phyloP scores from a whole-genome alignment of 2,888 invertebrate genomes.

The Morpho deidamia region DNA sequence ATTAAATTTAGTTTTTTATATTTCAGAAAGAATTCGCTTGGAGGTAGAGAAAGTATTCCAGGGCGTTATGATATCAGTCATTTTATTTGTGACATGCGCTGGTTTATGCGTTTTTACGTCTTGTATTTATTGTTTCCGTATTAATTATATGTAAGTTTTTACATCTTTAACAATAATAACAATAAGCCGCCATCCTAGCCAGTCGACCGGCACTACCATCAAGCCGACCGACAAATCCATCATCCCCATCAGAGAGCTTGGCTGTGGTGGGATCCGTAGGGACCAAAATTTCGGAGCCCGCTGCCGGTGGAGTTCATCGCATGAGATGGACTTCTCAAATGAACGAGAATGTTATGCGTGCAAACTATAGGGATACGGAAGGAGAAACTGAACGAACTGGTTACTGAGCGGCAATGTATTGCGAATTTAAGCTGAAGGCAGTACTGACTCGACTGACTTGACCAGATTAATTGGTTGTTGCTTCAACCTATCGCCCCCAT shows the following conservation, averaged over 20 bases:
- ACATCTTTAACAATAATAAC: not conserved
- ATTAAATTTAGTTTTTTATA: not conserved
- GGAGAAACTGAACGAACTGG: too few species aligned
- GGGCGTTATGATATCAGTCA: constrained; percentile 44
- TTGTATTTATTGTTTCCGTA: constrained; percentile 54
- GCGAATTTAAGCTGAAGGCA: too few species aligned
- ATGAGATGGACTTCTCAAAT: too few species aligned
- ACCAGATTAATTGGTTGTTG: too few species aligned
- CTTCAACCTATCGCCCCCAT: too few species aligned
- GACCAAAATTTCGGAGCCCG: not conserved
- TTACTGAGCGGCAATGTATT: too few species aligned
- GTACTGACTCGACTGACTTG: too few species aligned
- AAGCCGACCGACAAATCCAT: constrained; percentile 1
- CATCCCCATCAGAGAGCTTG: not conserved
- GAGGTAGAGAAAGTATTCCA: constrained; percentile 47
- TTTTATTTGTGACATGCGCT: constrained; percentile 48
- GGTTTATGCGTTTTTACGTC: constrained; percentile 41
- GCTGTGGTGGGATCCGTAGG: not conserved
- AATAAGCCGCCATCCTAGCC: too few species aligned
- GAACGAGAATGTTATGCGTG: too few species aligned
- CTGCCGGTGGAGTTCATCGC: too few species aligned
- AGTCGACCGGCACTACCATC: too few species aligned
- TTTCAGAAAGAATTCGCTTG: constrained; percentile 45
- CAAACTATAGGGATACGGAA: too few species aligned
- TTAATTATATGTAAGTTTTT: constrained; percentile 49